Evolutionary conservation across 2,113 vertebrate genomes (phyloP), one percentile per base, ranked within the genome.

Genomic region (Rynchops niger): DNA sequence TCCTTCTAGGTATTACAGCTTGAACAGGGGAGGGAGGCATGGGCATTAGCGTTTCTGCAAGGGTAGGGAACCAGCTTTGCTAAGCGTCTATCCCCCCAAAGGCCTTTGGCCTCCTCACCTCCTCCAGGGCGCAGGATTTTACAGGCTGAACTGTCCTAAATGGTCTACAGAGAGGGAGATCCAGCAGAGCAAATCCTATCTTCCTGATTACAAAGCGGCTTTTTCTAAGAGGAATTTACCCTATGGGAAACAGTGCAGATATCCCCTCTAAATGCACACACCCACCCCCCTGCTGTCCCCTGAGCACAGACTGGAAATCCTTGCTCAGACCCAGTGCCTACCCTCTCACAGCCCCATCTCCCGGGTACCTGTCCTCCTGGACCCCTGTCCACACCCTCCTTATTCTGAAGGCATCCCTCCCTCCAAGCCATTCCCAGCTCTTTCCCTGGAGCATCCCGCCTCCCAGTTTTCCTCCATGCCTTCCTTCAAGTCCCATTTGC

Each of bases 251-350:
- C 27, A 52, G 17, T 62, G n/a, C 26, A 69, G 22, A 14, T 47
- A 71, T n/a, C 8, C 25, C 12, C 32, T 30, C 19, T 42, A 50
- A 63, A 65, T 18, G 27, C 9, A 12, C 30, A 19, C 6, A 7
- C 20, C 7, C 15, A 2, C 22, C 2, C 9, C 19, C 19, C 40
- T 0, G 0, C 3, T 3, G 42, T 93, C 19, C n/a, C 34, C 29
- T 53, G 78, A 21, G 22, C 14, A 17, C 53, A 70, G 30, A 26
- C 53, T 72, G n/a, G 21, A 38, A 88, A 36, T 13, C 15, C 13
- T 19, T 50, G 9, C n/a, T 58, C 40, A 74, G 30, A 36, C 5
- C 15, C 47, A 36, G 16, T n/a, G 38, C 32, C 43, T 77, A 38
- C 20, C 12, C 16, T 71, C 61, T 62, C 55, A 66, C 50, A 61